These are phyloP conservation scores for Pituophis catenifer DNA, from an alignment of 2,113 vertebrate species.

Conservation along the genomic window DNA sequence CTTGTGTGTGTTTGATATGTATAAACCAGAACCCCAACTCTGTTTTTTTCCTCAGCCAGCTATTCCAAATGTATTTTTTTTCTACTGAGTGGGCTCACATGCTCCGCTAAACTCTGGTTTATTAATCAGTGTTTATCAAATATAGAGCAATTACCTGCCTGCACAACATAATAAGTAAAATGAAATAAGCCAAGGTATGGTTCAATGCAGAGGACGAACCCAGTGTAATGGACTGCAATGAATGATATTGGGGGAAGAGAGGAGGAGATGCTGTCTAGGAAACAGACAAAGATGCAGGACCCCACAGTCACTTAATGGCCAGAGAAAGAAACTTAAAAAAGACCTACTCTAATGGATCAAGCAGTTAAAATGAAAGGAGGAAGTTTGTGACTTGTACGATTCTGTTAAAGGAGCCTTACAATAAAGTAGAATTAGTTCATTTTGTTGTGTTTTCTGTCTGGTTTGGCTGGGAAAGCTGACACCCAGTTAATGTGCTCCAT, in stretches of 20 bases:
- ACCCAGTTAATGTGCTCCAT: background rate
- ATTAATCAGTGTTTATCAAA: background rate
- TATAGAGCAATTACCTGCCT: background rate
- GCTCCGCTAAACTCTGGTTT: background rate
- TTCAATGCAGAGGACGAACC: background rate
- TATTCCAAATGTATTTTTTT: background rate
- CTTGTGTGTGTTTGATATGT: background rate
- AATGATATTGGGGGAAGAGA: background rate
- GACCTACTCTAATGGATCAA: background rate
- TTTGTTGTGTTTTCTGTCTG: background rate
- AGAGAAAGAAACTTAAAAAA: background rate
- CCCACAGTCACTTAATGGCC: background rate
- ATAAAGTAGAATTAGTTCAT: background rate
- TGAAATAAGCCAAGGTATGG: background rate
- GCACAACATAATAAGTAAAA: background rate
- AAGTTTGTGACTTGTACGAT: background rate
- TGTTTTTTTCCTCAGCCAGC: background rate
- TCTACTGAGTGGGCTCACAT: background rate
- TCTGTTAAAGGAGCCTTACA: background rate
- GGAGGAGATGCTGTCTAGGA: background rate
- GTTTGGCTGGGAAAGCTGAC: background rate
- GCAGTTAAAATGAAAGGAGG: background rate
- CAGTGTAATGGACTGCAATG: background rate
- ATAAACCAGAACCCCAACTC: background rate
- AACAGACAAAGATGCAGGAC: background rate